Conservation (phyloP, 2,888 invertebrate species). For the Ptychoptera albimana region DNA sequence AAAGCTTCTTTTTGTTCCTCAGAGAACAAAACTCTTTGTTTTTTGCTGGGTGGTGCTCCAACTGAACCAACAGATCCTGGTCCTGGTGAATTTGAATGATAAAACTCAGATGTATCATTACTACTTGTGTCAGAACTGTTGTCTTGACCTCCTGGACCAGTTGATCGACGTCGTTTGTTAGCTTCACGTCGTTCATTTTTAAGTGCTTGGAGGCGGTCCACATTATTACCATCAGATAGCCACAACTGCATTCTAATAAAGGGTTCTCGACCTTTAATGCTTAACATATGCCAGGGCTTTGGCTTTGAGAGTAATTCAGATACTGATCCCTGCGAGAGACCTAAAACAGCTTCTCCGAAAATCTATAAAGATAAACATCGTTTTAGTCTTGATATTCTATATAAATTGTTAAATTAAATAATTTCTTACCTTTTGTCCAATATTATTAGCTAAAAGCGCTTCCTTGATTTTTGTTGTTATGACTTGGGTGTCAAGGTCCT, state of each 20-base stretch:
- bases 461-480: slow-evolving; percentile 96
- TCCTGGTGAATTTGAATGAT: slow-evolving; percentile 69
- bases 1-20: slow-evolving; percentile 97
- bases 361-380: slow-evolving; percentile 39
- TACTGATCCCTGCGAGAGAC: slow-evolving; percentile 91
- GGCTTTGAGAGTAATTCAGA: slow-evolving; percentile 95
- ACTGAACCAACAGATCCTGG: slow-evolving; percentile 37
- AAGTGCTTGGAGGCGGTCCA: slow-evolving; percentile 78
- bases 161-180: slow-evolving; percentile 74
- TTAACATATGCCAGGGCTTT: slow-evolving; percentile 98
- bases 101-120: slow-evolving; percentile 78
- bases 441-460: slow-evolving; percentile 88
- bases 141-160: slow-evolving; percentile 65
- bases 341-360: slow-evolving; percentile 94
- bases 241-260: slow-evolving; percentile 94
- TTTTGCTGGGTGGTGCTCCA: slow-evolving; percentile 72
- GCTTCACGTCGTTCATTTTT: slow-evolving; percentile 85
- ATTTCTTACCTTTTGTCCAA: slow-evolving; percentile 71
- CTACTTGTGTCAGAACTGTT: slow-evolving; percentile 79
- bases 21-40: slow-evolving; percentile 90
- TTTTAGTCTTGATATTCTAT: background rate
- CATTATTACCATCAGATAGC: slow-evolving; percentile 89
- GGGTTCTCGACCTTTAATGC: slow-evolving; percentile 92
- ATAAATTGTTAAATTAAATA: background rate
- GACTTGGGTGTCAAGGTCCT: slow-evolving; percentile 89